phyloP scores from a whole-genome alignment of 1,140 invertebrate genomes.

The Melanaphis sacchari region DNA sequence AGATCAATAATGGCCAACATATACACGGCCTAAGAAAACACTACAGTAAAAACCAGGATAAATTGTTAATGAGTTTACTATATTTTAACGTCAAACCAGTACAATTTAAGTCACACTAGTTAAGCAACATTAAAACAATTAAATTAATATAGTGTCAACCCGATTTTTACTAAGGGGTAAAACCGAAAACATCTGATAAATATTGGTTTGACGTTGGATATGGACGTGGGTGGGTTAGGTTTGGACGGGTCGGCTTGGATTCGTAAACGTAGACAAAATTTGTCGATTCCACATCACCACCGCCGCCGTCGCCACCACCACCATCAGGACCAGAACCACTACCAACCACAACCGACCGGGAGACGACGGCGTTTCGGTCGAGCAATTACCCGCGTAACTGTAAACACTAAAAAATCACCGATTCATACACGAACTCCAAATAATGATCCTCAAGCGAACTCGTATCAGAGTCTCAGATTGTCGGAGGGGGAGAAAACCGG shows the following conservation, averaged over 20 bases:
- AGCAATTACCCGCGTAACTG: neutral
- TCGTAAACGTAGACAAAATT: neutral
- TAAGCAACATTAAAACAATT: neutral
- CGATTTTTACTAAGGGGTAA: neutral
- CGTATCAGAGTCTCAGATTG: neutral
- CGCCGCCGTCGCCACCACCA: no score
- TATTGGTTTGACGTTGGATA: neutral
- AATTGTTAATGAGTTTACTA: no score
- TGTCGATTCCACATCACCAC: neutral
- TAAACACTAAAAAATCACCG: neutral
- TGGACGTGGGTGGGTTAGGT: neutral
- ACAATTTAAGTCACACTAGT: neutral
- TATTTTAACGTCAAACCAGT: no score
- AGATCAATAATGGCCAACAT: no score
- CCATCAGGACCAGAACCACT: no score
- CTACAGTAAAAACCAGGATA: no score
- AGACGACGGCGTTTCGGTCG: neutral
- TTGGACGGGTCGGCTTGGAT: neutral
- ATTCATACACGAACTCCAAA: neutral
- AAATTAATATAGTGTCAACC: neutral
- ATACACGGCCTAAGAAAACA: no score
- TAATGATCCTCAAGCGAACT: neutral
- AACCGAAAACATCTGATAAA: neutral
- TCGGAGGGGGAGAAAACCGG: neutral
- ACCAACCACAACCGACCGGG: neutral